Conservation (phyloP, 2,888 invertebrate species). For the Dasysyrphus tricinctus region DNA sequence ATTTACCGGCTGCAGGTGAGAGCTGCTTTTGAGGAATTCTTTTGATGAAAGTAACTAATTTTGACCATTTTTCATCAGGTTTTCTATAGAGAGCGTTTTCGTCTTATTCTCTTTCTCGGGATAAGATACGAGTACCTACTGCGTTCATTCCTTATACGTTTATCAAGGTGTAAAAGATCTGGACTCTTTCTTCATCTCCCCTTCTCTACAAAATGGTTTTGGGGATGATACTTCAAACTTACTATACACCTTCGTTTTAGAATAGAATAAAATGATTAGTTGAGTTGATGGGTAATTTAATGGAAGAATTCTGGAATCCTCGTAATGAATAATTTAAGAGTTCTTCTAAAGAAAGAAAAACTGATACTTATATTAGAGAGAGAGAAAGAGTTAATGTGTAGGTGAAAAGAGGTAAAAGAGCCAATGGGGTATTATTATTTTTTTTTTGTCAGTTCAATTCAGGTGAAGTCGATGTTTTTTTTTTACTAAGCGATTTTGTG, state of each 20-base stretch:
- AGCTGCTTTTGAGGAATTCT: slow-evolving; percentile 71
- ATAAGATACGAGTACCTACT: neutral
- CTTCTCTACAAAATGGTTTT: neutral
- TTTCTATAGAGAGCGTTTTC: slow-evolving; percentile 33
- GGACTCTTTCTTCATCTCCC: neutral
- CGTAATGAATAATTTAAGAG: slow-evolving; percentile 73
- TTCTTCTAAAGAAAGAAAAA: slow-evolving; percentile 50
- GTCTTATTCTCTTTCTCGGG: neutral
- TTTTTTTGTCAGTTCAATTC: slow-evolving; percentile 21
- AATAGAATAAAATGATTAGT: slow-evolving; percentile 63
- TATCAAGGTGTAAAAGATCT: neutral
- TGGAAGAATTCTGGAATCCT: slow-evolving; percentile 69
- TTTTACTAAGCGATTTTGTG: neutral
- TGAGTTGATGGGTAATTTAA: slow-evolving; percentile 72
- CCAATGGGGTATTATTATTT: slow-evolving; percentile 14
- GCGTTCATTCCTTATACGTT: neutral
- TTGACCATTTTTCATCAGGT: slow-evolving; percentile 71
- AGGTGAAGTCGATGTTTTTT: slow-evolving; percentile 16
- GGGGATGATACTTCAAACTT: slow-evolving; percentile 16
- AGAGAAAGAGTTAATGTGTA: neutral
- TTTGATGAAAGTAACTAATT: slow-evolving; percentile 76
- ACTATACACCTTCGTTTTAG: slow-evolving; percentile 10
- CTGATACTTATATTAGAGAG: slow-evolving; percentile 8
- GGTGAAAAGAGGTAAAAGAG: slow-evolving; percentile 11
- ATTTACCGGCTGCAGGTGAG: slow-evolving; percentile 74